phyloP scores from a whole-genome alignment of 2,888 invertebrate species.

The Drosophila lacicola region DNA sequence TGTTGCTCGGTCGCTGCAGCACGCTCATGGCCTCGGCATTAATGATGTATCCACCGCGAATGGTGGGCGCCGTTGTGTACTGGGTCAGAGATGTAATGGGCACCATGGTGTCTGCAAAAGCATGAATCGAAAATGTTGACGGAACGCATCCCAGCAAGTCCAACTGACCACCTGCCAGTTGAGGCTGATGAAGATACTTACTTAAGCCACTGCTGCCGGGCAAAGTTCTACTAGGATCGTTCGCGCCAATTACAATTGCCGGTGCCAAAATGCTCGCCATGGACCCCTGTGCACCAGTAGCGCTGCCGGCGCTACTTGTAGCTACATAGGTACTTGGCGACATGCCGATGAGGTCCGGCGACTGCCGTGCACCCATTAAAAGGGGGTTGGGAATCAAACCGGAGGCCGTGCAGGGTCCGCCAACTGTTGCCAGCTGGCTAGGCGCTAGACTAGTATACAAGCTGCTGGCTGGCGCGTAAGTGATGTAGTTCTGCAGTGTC shows the following conservation, averaged over 20 bases:
- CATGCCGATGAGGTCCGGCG: constrained; percentile 84
- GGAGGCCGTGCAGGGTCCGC: constrained; percentile 31
- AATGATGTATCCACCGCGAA: constrained; percentile 83
- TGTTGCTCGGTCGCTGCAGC: constrained; percentile 78
- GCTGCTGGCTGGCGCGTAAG: constrained; percentile 82
- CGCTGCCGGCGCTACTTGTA: constrained; percentile 47
- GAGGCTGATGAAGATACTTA: constrained; percentile 51
- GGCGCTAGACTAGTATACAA: constrained; percentile 82
- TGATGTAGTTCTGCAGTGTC: constrained; percentile 82
- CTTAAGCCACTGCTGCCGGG: constrained; percentile 71
- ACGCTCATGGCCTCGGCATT: constrained; percentile 80
- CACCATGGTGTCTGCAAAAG: constrained; percentile 77
- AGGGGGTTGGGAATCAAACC: constrained; percentile 66
- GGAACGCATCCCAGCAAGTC: constrained; percentile 4
- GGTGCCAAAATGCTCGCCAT: constrained; percentile 73
- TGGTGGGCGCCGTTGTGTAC: constrained; percentile 84
- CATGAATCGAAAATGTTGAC: constrained; percentile 2
- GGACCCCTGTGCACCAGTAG: constrained; percentile 34
- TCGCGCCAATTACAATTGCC: constrained; percentile 77
- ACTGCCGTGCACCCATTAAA: constrained; percentile 78
- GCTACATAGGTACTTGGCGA: constrained; percentile 76
- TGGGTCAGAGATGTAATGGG: constrained; percentile 83
- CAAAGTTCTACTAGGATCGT: constrained; percentile 55
- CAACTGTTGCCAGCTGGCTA: constrained; percentile 64
- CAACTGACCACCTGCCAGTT: constrained; percentile 4